These are phyloP conservation scores for Drymodes brunneopygia DNA, from an alignment of 2,113 vertebrate genomes.

Conservation along the genomic window DNA sequence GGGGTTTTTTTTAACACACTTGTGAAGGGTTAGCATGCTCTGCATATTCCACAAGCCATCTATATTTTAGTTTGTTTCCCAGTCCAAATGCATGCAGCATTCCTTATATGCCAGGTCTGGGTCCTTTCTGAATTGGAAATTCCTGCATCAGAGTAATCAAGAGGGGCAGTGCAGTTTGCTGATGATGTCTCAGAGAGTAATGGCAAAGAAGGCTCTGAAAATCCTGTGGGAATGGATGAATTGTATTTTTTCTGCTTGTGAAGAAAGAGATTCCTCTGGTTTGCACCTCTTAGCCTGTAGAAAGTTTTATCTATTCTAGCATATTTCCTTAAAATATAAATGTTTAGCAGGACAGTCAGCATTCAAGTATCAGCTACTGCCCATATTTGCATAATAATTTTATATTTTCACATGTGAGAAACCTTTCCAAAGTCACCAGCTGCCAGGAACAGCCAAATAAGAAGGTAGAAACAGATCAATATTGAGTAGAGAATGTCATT, in stretches of 20 bases:
- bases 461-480: not conserved
- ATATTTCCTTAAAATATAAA: not conserved
- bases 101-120: not conserved
- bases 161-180: not conserved
- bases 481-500: not conserved
- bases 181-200: not conserved
- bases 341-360: not conserved
- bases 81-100: not conserved
- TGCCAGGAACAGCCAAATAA: not conserved
- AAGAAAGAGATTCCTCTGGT: not conserved
- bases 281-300: not conserved
- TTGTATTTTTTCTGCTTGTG: not conserved
- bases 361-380: not conserved
- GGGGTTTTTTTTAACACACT: not conserved
- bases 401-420: not conserved
- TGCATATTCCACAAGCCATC: not conserved
- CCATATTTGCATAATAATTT: not conserved
- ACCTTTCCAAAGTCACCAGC: not conserved
- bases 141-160: not conserved
- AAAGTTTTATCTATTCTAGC: not conserved
- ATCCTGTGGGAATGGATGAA: not conserved
- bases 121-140: not conserved
- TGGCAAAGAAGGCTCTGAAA: not conserved
- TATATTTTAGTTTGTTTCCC: not conserved
- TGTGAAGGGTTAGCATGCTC: not conserved